Base-by-base conservation (phyloP, 2,888 invertebrate species). In the Macaria liturata region DNA sequence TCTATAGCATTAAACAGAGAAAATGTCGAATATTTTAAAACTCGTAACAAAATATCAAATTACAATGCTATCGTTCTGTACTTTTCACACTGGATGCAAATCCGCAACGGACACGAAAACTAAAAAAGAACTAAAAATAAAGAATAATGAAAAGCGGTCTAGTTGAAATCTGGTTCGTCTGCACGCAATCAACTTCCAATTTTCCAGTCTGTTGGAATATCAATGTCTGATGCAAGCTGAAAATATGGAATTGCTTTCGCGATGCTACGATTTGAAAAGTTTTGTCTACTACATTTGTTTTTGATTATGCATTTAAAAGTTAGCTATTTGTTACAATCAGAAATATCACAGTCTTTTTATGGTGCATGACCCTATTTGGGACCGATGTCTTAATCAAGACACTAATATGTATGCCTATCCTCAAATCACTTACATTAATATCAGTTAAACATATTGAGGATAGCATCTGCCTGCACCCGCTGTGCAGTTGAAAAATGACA, bases 161-260 rank as follows among this genome's bases (percentile, higher is more conserved):
- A 43, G 46, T 47, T 9, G 53, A 39, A 57, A 51, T 48, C 47
- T 46, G 47, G 31, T 47, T 54, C 54, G 54, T 47, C 53, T 58
- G 54, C 59, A 59, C 50, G 54, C 50, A 59, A 59, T 54, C 59
- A 32, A 54, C 50, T 59, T 54, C 34, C 54, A 51, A 54, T 54
- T 54, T 59, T 50, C 54, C 50, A 59, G 54, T 51, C 54, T 50
- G 37, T 44, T 46, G 49, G 5, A 40, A 58, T 53, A 49, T 53
- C 58, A 42, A 45, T 43, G 53, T 58, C 50, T 50, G 54, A 46
- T 58, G 49, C 54, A 47, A 49, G 34, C 42, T 57, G 46, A 49
- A 46, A 53, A 49, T 49, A 53, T 52, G 57, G 31, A 45, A 53
- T 58, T 49, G 46, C 53, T 49, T 54, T 50, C 32, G 9, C 44